phyloP scores from a whole-genome alignment of 2,113 vertebrate species.

The Mionectes macconnelli region DNA sequence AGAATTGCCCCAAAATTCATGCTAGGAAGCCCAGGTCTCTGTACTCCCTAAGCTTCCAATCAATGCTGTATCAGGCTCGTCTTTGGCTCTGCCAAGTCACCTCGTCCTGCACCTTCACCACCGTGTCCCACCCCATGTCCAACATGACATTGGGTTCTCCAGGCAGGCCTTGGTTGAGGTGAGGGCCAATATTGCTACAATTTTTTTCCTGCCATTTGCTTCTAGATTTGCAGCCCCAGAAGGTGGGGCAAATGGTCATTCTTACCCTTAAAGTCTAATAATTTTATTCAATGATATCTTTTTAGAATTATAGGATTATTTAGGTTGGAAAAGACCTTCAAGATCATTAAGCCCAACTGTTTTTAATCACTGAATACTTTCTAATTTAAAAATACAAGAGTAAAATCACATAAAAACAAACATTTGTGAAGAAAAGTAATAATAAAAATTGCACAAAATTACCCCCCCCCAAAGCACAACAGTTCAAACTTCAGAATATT shows the following conservation, averaged over 20 bases:
- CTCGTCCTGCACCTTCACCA: background rate
- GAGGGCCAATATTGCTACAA: rapidly evolving
- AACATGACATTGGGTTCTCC: background rate
- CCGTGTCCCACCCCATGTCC: background rate
- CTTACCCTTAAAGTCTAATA: background rate
- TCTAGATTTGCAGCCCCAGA: background rate
- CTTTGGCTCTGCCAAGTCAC: background rate
- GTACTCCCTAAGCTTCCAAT: background rate
- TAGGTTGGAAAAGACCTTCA: background rate
- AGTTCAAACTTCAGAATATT: background rate
- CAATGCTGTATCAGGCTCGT: background rate
- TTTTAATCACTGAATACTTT: background rate
- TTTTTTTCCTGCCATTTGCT: background rate
- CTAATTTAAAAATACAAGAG: background rate
- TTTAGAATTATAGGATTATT: background rate
- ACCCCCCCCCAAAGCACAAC: background rate
- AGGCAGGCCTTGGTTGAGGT: background rate
- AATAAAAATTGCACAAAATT: background rate
- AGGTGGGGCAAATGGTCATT: background rate
- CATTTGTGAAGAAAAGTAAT: background rate
- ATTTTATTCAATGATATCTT: background rate
- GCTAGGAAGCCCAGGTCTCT: background rate
- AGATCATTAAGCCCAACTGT: background rate
- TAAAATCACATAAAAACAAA: background rate
- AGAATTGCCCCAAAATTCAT: background rate